Evolutionary conservation across 2,797 vertebrate genomes (phyloP).

Genomic region (Cossypha polioptera): DNA sequence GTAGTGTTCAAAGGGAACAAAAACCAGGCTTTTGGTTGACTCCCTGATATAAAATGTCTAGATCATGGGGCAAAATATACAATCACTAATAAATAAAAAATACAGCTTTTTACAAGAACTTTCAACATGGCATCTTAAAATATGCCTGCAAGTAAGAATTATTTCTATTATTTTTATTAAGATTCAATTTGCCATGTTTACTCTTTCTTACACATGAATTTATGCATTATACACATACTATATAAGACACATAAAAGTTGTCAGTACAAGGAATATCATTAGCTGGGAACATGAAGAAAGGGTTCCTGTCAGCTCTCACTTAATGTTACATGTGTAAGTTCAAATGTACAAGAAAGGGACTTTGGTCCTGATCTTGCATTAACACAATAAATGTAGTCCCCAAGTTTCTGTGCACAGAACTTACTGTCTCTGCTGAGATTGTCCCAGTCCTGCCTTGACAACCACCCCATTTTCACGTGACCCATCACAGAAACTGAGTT

Average conservation of each 20-base stretch:
- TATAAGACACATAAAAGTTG: background rate
- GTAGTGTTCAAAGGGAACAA: background rate
- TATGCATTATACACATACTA: conserved; percentile 26
- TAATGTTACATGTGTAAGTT: background rate
- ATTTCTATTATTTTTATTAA: conserved; percentile 1
- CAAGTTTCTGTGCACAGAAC: background rate
- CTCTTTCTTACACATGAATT: background rate
- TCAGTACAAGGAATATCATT: background rate
- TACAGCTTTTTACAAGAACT: conserved; percentile 51
- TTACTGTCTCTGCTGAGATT: background rate
- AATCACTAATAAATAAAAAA: conserved; percentile 51
- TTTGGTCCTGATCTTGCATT: background rate
- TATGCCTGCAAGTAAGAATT: conserved; percentile 10
- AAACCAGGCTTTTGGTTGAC: background rate
- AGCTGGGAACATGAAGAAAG: conserved; percentile 25
- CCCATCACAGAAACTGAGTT: background rate
- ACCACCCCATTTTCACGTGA: background rate
- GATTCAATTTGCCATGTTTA: conserved; percentile 30
- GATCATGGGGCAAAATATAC: conserved; percentile 47
- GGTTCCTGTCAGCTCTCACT: background rate
- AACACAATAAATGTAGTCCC: background rate
- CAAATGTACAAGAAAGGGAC: background rate
- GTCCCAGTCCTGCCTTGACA: background rate
- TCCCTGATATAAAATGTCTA: conserved; percentile 35
- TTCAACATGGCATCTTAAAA: conserved; percentile 65